Evolutionary conservation across 2,113 vertebrate species (phyloP).

Genomic region (Caranx melampygus): DNA sequence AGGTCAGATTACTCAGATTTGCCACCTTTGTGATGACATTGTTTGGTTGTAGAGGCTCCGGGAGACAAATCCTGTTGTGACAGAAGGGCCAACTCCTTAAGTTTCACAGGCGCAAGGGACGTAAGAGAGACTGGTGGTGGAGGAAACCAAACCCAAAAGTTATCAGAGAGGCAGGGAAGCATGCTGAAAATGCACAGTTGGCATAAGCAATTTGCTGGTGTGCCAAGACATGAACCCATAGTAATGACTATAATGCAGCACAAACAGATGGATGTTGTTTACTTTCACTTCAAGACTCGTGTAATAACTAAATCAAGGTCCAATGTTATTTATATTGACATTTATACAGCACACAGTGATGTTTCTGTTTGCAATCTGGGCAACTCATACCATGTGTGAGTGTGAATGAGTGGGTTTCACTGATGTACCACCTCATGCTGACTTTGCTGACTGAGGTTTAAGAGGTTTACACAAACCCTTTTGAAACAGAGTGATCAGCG

Average conservation of each 20-base stretch:
- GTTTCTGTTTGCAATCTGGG: background rate
- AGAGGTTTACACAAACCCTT: slow-evolving; percentile 1
- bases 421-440: slow-evolving; percentile 8
- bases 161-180: slow-evolving; percentile 25
- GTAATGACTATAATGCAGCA: background rate
- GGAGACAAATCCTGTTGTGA: slow-evolving; percentile 24
- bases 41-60: background rate
- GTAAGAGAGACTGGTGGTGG: slow-evolving; percentile 33
- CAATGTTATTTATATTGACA: background rate
- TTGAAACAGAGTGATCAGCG: slow-evolving; percentile 23
- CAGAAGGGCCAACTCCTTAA: slow-evolving; percentile 31
- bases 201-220: slow-evolving; percentile 20
- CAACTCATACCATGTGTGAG: background rate
- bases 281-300: slow-evolving; percentile 8
- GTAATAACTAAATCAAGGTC: background rate
- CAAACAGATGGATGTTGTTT: slow-evolving; percentile 48
- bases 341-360: background rate
- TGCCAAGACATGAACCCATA: slow-evolving; percentile 21
- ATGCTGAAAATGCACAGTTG: slow-evolving; percentile 56
- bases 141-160: slow-evolving; percentile 61
- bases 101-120: slow-evolving; percentile 47
- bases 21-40: slow-evolving; percentile 2
- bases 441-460: background rate
- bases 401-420: slow-evolving; percentile 7
- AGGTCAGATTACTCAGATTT: background rate